These are phyloP conservation scores for Dicyrtomina minuta DNA, from an alignment of 2,888 invertebrate species.

Conservation along the genomic window DNA sequence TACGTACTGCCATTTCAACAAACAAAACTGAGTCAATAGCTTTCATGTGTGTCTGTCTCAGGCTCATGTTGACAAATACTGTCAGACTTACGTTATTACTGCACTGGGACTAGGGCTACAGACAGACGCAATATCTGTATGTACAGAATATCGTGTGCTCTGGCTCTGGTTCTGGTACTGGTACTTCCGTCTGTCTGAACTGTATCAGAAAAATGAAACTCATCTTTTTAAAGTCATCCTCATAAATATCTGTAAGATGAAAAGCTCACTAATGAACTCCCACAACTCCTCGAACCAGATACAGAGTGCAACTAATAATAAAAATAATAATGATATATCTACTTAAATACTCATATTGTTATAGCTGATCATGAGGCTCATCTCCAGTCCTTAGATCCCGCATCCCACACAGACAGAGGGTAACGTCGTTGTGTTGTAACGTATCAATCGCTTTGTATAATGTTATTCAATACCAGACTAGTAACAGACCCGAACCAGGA, in stretches of 20 bases:
- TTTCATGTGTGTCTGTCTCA: no score
- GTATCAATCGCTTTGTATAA: conserved; percentile 1
- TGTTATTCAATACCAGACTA: neutral
- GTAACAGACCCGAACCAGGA: no score
- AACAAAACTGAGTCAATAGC: no score
- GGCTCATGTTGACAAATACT: no score
- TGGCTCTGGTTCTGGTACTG: neutral
- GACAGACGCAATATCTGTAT: neutral
- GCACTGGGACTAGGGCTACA: neutral
- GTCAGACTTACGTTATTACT: no score
- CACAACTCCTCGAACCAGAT: neutral
- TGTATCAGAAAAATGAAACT: conserved; percentile 2
- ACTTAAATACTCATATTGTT: neutral
- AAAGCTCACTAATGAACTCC: conserved; percentile 17
- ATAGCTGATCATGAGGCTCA: no score
- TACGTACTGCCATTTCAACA: no score
- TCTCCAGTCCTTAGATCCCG: neutral
- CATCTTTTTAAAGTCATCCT: neutral
- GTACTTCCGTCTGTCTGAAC: neutral
- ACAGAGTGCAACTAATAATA: no score
- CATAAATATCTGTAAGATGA: conserved; percentile 12
- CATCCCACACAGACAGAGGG: conserved; percentile 17
- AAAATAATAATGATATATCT: no score
- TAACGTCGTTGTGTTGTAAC: neutral
- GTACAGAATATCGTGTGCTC: no score